Conservation (phyloP, 2,113 vertebrate genomes). For the Symphodus melops region DNA sequence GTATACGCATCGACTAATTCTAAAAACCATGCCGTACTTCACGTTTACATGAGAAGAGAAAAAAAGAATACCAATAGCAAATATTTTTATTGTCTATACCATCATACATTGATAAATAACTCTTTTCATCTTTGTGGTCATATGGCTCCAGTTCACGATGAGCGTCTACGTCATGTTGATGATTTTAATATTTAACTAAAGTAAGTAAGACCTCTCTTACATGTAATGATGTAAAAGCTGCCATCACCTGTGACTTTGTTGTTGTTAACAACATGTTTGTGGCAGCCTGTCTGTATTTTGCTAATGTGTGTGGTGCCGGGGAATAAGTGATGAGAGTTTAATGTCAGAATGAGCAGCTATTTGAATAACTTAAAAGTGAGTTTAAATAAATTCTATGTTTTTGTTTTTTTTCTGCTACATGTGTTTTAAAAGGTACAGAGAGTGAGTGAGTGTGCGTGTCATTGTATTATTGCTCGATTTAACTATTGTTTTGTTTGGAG, state of each 20-base stretch:
- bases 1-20: too few species aligned
- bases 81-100: too few species aligned
- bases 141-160: neutral
- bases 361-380: conserved; percentile 41
- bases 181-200: conserved; percentile 13
- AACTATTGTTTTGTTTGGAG: conserved; percentile 44
- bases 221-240: neutral
- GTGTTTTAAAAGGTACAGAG: conserved; percentile 11
- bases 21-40: too few species aligned
- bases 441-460: conserved; percentile 11
- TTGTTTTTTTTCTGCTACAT: conserved; percentile 9
- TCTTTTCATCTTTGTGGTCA: neutral
- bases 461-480: conserved; percentile 26
- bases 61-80: too few species aligned
- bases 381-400: conserved; percentile 10
- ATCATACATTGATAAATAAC: neutral
- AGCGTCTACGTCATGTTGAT: neutral
- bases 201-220: conserved; percentile 3
- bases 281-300: conserved; percentile 10
- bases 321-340: conserved; percentile 7
- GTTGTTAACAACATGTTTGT: neutral
- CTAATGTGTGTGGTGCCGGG: conserved; percentile 38
- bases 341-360: conserved; percentile 57
- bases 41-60: too few species aligned
- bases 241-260: neutral